A percentile compares a stretch with the other conserved stretches of the same genome.
Conservation (phyloP, 2,888 invertebrate species). For the Melinaea marsaeus region DNA sequence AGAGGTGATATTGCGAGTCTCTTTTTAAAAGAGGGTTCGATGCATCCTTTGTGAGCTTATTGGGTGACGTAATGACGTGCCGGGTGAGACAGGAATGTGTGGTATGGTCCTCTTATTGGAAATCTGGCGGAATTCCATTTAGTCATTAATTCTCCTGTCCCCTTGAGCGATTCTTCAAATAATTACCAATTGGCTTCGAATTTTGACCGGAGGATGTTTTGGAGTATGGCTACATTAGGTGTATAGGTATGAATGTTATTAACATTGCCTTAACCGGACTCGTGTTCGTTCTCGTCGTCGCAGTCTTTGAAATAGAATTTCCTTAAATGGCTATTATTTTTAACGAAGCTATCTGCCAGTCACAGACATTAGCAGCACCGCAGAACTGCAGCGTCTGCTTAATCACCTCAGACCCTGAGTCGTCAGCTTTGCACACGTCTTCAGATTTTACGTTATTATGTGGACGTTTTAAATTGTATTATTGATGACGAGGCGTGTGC, state of each 20-base stretch:
- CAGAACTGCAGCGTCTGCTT: slow-evolving; percentile 19
- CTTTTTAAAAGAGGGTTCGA: slow-evolving; percentile 32
- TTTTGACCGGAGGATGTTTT: slow-evolving; percentile 21
- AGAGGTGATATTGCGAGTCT: slow-evolving; percentile 36
- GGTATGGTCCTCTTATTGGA: slow-evolving; percentile 34
- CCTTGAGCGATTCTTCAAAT: slow-evolving; percentile 30
- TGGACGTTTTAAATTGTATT: slow-evolving; percentile 1
- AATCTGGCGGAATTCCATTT: slow-evolving; percentile 31
- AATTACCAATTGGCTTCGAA: slow-evolving; percentile 30
- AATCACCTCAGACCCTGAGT: slow-evolving; percentile 18
- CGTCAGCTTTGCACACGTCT: slow-evolving; percentile 24
- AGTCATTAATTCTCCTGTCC: slow-evolving; percentile 31
- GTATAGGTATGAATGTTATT: slow-evolving; percentile 1
- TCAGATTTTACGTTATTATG: slow-evolving; percentile 10
- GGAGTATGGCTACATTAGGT: background rate
- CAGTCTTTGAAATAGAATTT: background rate
- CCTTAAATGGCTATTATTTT: slow-evolving; percentile 19
- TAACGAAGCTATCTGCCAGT: slow-evolving; percentile 27
- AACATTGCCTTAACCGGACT: background rate
- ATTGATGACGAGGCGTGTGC: background rate
- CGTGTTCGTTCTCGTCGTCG: background rate
- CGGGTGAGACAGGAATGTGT: slow-evolving; percentile 34
- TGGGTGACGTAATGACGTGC: slow-evolving; percentile 43
- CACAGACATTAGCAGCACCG: slow-evolving; percentile 41
- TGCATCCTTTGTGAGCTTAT: slow-evolving; percentile 43